Evolutionary conservation across 35 echinoderm and acorn worm species (phyloP).

Genomic region (Apostichopus japonicus): DNA sequence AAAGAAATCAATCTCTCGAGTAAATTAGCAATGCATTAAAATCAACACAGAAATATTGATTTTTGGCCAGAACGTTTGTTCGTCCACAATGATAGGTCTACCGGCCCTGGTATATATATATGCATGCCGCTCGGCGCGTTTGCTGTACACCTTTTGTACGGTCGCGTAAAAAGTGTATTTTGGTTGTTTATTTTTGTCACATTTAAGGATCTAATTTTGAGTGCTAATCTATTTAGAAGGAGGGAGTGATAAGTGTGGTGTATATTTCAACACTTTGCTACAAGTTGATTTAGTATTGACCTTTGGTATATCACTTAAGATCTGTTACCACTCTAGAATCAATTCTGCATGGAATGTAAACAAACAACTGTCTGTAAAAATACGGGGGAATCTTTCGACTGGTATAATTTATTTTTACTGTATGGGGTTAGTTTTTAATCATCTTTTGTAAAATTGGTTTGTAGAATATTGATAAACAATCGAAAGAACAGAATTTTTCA

Average conservation of each 20-base stretch:
- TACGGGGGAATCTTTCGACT: no score
- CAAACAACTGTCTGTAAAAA: no score
- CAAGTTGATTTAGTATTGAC: background rate
- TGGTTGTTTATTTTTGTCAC: background rate
- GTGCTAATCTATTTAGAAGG: background rate
- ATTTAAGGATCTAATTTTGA: background rate
- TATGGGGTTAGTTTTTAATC: no score
- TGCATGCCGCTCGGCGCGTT: background rate
- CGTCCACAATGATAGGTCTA: conserved; percentile 35
- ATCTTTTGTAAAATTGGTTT: no score
- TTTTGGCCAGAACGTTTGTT: conserved; percentile 38
- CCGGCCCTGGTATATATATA: background rate
- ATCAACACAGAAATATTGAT: conserved; percentile 56
- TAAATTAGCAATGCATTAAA: conserved; percentile 70
- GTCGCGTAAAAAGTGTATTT: background rate
- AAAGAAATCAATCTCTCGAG: conserved; percentile 26
- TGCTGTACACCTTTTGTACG: background rate
- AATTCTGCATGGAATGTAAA: no score
- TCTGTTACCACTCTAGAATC: no score
- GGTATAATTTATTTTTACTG: no score
- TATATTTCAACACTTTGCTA: background rate
- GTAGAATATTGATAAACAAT: no score
- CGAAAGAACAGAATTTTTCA: no score
- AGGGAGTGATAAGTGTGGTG: background rate
- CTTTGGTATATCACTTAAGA: no score